These are phyloP conservation scores for Oryzaephilus surinamensis DNA, from an alignment of 1,140 invertebrate species.

Conservation along the genomic window DNA sequence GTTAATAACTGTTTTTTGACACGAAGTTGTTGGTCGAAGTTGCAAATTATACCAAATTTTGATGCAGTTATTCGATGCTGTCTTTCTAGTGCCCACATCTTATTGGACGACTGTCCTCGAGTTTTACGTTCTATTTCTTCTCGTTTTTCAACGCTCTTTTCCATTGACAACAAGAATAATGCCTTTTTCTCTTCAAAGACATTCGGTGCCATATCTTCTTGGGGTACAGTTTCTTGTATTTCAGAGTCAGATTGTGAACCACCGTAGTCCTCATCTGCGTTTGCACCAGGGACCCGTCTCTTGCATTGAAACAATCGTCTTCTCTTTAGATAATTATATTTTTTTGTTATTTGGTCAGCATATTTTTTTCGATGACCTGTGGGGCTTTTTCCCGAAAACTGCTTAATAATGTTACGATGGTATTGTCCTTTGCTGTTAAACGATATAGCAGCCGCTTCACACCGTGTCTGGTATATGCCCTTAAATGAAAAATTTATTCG, in stretches of 20 bases:
- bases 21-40: not conserved
- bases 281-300: not conserved
- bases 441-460: constrained; percentile 23
- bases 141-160: not conserved
- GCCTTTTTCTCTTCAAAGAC: not conserved
- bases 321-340: not conserved
- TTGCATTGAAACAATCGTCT: not conserved
- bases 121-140: not conserved
- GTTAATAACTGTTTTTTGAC: not conserved
- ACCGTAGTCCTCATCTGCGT: not conserved
- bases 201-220: not conserved
- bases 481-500: constrained; percentile 25
- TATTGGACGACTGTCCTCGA: not conserved
- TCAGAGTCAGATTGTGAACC: too few species aligned
- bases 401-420: not conserved
- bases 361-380: not conserved
- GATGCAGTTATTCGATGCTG: not conserved
- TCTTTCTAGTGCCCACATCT: not conserved
- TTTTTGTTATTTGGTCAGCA: not conserved
- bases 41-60: not conserved
- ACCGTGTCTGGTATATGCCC: constrained; percentile 25
- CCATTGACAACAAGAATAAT: not conserved
- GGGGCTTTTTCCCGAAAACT: not conserved
- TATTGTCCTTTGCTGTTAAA: constrained; percentile 20
- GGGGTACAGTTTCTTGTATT: not conserved